These are phyloP conservation scores for Notoglanidium macrostoma DNA, from an alignment of 2,797 vertebrate species.

Conservation along the genomic window DNA sequence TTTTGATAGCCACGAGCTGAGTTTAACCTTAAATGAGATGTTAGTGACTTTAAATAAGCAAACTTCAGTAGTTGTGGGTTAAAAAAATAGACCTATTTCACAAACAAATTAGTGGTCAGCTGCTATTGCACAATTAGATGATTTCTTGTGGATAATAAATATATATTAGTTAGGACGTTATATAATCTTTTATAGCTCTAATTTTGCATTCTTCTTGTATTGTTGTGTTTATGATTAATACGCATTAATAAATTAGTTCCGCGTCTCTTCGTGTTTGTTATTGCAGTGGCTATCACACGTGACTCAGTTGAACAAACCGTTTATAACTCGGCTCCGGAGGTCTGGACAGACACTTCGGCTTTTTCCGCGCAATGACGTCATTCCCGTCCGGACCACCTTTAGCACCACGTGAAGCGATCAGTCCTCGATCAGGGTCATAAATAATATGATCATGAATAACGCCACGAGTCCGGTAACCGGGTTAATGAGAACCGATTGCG, in stretches of 20 bases:
- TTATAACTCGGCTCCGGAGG: background rate
- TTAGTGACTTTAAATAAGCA: background rate
- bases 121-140: background rate
- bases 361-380: constrained; percentile 50
- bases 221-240: background rate
- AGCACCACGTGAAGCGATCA: background rate
- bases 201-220: background rate
- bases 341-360: constrained; percentile 28
- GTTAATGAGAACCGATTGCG: background rate
- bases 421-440: constrained; percentile 32
- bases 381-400: constrained; percentile 26
- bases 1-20: constrained; percentile 27
- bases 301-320: constrained; percentile 25
- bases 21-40: background rate
- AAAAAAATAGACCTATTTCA: background rate
- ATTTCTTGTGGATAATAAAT: background rate
- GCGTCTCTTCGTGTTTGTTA: background rate
- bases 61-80: no score
- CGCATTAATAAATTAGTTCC: background rate
- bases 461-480: background rate
- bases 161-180: background rate
- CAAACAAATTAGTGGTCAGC: background rate
- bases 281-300: constrained; percentile 36
- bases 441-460: background rate
- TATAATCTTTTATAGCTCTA: background rate